Conservation (phyloP, 1,140 invertebrate genomes). For the Drosophila auraria region DNA sequence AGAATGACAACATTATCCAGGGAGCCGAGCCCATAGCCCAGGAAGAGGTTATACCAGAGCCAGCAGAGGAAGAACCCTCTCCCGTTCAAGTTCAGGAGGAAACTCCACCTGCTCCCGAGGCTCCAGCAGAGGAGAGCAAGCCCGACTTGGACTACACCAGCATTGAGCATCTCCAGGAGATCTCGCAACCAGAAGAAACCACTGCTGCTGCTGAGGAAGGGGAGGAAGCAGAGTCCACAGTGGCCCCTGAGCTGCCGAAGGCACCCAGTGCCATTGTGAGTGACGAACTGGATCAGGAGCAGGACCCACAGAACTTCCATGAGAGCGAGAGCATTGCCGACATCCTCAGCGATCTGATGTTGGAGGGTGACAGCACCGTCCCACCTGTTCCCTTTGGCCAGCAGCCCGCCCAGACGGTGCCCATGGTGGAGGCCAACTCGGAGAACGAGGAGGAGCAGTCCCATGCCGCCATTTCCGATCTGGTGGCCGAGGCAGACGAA, state of each 20-base stretch:
- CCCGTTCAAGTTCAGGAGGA: constrained; percentile 3
- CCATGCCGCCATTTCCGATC: constrained; percentile 55
- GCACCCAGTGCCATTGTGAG: constrained; percentile 63
- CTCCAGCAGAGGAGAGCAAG: constrained; percentile 8
- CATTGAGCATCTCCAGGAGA: constrained; percentile 45
- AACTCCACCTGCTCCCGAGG: background rate
- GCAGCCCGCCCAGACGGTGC: constrained; percentile 56
- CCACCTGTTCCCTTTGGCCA: constrained; percentile 70
- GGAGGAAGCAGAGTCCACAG: constrained; percentile 20
- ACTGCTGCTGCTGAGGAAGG: constrained; percentile 17
- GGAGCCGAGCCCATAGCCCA: constrained; percentile 72
- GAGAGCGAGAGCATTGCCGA: constrained; percentile 78
- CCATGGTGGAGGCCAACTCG: constrained; percentile 48
- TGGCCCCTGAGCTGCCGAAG: constrained; percentile 40
- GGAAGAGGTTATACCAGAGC: constrained; percentile 40
- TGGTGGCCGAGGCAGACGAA: constrained; percentile 62
- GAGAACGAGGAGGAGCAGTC: constrained; percentile 40
- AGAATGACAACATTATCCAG: constrained; percentile 77
- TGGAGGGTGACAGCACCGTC: constrained; percentile 72
- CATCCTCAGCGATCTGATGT: constrained; percentile 77
- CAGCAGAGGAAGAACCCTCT: constrained; percentile 1
- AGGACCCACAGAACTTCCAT: constrained; percentile 66
- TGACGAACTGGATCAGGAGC: constrained; percentile 44
- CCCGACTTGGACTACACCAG: constrained; percentile 51
- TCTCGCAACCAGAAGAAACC: constrained; percentile 14